Conservation (phyloP, 92 coral and sea anemone species). For the Palythoa grandis region DNA sequence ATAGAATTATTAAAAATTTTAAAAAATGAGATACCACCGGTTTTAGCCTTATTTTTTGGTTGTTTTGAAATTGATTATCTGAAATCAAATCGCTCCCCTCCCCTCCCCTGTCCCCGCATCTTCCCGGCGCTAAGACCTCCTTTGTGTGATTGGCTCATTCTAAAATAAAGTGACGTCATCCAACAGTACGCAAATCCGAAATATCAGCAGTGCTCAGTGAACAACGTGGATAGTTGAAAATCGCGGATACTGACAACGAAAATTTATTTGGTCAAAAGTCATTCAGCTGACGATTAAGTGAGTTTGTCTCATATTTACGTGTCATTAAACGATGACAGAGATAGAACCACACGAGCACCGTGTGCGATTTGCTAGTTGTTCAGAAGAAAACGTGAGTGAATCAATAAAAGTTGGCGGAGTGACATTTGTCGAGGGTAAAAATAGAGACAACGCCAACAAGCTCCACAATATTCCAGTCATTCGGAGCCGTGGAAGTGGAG, state of each 20-base stretch:
- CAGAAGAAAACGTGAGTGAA: conserved; percentile 31
- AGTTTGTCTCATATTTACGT: neutral
- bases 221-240: too few relatives aligned
- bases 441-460: conserved; percentile 6
- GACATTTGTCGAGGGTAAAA: conserved; percentile 22
- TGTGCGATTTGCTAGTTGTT: conserved; percentile 31
- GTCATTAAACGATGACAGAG: neutral
- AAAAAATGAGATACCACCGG: too few relatives aligned
- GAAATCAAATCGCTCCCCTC: too few relatives aligned
- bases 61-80: too few relatives aligned
- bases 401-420: conserved; percentile 33
- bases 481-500: conserved; percentile 61
- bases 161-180: conserved; percentile 23
- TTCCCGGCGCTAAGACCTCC: too few relatives aligned
- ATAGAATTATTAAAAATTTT: too few relatives aligned
- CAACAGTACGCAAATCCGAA: too few relatives aligned
- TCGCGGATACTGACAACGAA: neutral
- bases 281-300: neutral
- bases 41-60: too few relatives aligned
- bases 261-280: neutral
- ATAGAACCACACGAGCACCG: conserved; percentile 2
- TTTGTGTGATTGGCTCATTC: conserved; percentile 19
- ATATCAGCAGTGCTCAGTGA: too few relatives aligned
- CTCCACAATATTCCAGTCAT: conserved; percentile 50
- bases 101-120: too few relatives aligned